These are phyloP conservation scores for Acrocephalus arundinaceus DNA, from an alignment of 2,113 vertebrate genomes.

Conservation along the genomic window DNA sequence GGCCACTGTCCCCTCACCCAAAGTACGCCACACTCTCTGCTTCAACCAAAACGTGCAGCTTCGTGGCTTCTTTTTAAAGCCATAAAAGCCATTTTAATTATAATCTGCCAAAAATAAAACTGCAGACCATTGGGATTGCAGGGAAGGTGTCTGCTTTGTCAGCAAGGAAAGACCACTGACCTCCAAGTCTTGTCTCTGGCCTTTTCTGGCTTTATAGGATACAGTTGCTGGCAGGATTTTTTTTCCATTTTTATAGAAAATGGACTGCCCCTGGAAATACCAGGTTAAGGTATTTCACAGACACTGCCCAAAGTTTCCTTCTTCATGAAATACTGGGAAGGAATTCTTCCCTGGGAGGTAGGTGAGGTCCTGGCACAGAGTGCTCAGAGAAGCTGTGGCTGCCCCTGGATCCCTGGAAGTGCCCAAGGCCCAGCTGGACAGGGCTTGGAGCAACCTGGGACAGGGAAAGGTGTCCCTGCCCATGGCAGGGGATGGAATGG, in stretches of 20 bases:
- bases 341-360: background rate
- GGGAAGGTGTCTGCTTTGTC: background rate
- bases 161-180: background rate
- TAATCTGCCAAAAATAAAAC: constrained; percentile 36
- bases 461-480: background rate
- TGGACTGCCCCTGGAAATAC: background rate
- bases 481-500: background rate
- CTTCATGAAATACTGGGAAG: background rate
- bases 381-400: background rate
- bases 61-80: constrained; percentile 26
- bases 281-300: background rate
- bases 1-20: background rate
- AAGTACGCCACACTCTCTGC: background rate
- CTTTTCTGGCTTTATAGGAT: background rate
- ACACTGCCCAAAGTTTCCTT: background rate
- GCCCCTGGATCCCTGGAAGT: background rate
- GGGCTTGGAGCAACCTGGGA: background rate
- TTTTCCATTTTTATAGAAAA: background rate
- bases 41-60: background rate
- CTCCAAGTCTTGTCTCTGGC: background rate
- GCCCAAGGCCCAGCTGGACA: background rate
- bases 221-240: background rate
- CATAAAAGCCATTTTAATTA: background rate
- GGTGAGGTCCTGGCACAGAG: background rate
- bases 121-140: background rate